Conservation (phyloP, 2,797 vertebrate species). For the Myotis vivesi region DNA sequence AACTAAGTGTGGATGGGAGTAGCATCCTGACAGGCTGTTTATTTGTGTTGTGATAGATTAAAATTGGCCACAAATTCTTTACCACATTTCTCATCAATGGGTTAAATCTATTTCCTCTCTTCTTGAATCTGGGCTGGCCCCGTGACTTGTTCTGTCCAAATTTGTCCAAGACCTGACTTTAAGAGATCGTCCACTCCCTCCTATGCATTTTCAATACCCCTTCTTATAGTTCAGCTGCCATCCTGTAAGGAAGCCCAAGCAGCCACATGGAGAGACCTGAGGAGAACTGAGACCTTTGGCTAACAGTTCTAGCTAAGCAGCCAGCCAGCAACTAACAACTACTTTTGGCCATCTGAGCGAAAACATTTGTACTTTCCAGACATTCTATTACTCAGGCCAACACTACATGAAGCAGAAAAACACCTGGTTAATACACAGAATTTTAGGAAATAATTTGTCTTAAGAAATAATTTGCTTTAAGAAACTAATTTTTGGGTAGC, state of each 20-base stretch:
- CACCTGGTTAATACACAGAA: background rate
- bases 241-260: no score
- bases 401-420: background rate
- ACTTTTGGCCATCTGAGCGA: background rate
- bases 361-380: background rate
- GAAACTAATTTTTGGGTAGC: background rate
- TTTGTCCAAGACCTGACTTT: background rate
- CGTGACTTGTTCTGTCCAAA: background rate
- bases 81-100: no score
- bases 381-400: background rate
- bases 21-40: no score
- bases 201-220: background rate
- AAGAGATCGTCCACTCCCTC: background rate
- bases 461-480: background rate
- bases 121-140: no score
- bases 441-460: background rate
- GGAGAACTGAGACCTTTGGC: no score
- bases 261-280: no score
- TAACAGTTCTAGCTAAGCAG: no score
- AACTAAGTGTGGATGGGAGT: no score
- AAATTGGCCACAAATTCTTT: no score
- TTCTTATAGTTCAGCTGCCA: background rate
- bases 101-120: no score
- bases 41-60: no score
- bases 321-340: no score